Percentiles rank a stretch among this genome's conserved stretches.
These are phyloP conservation scores for Nyctalus aviator DNA, from an alignment of 2,797 vertebrate species.

Conservation along the genomic window DNA sequence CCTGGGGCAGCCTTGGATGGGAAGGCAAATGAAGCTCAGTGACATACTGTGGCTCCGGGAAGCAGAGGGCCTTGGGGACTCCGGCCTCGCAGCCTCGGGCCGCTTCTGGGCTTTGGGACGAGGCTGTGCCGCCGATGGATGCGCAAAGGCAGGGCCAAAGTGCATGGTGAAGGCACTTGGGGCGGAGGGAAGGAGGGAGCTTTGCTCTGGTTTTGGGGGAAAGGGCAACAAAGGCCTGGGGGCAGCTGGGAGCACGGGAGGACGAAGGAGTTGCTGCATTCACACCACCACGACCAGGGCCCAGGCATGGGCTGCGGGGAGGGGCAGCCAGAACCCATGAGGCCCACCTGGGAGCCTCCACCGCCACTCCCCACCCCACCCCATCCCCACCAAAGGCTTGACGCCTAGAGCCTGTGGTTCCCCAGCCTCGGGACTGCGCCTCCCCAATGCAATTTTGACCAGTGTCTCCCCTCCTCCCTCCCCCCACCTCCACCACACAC, in stretches of 20 bases:
- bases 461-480: not conserved
- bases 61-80: not conserved
- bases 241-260: not conserved
- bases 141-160: not conserved
- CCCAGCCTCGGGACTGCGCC: slow-evolving; percentile 59
- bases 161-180: not conserved
- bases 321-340: not conserved
- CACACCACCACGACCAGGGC: fast-evolving
- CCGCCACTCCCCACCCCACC: too few relatives aligned
- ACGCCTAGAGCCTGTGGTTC: not conserved
- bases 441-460: slow-evolving; percentile 91
- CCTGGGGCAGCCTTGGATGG: not conserved
- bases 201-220: not conserved
- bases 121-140: fast-evolving
- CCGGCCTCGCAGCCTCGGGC: not conserved
- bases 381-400: not conserved
- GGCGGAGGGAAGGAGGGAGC: not conserved
- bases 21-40: not conserved
- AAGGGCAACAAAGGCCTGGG: not conserved
- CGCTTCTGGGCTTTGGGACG: not conserved
- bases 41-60: not conserved
- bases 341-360: not conserved
- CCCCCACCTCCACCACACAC: too few relatives aligned
- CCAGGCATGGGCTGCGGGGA: not conserved
- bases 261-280: not conserved